Evolutionary conservation across 2,797 vertebrate genomes (phyloP).

Genomic region (Neopelma chrysocephalum): DNA sequence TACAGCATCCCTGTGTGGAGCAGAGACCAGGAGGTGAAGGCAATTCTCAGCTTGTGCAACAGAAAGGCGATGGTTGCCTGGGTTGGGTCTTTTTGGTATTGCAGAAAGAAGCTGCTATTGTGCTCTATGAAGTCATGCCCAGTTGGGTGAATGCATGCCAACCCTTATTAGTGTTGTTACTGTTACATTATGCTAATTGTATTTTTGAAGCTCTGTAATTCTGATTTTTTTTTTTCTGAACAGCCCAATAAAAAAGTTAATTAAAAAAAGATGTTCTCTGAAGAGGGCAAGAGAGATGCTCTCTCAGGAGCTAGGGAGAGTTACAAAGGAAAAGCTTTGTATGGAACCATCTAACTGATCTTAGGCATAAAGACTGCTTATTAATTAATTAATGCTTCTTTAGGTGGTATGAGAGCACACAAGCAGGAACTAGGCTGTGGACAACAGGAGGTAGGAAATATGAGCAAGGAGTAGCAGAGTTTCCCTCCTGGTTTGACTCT

Average conservation of each 20-base stretch:
- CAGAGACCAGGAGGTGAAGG: background rate
- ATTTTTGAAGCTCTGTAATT: constrained; percentile 32
- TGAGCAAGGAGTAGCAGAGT: background rate
- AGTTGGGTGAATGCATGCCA: constrained; percentile 20
- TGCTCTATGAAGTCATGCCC: background rate
- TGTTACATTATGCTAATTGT: constrained; percentile 45
- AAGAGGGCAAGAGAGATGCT: background rate
- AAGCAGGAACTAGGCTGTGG: background rate
- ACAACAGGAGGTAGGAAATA: background rate
- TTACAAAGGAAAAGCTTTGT: background rate
- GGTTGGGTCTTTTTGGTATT: background rate
- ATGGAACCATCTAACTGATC: background rate
- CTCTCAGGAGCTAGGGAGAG: background rate
- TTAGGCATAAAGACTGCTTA: background rate
- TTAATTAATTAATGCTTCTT: constrained; percentile 1
- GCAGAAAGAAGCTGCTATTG: constrained; percentile 15
- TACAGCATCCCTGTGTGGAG: background rate
- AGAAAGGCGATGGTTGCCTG: background rate
- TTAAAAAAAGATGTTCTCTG: constrained; percentile 31
- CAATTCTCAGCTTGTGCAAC: background rate
- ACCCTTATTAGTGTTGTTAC: constrained; percentile 15
- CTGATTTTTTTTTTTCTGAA: constrained; percentile 33
- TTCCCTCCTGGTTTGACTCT: background rate
- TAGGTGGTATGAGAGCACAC: background rate
- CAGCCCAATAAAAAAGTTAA: constrained; percentile 38